Base-by-base conservation (phyloP, 2,888 invertebrate genomes). In the Escarpia spicata region DNA sequence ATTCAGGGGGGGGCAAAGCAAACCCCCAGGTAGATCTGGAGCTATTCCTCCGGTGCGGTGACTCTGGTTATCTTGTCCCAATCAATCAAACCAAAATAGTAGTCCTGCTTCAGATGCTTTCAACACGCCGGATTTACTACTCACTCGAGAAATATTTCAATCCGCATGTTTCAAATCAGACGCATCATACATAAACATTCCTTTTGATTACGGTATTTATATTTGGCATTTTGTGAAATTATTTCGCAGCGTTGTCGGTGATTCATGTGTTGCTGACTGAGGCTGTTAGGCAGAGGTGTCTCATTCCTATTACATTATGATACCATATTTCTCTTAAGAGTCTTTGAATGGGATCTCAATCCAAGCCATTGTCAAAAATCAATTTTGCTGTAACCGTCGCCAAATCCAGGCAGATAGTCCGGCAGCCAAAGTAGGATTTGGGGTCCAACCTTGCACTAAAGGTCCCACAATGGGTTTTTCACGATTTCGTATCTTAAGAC, bases 61-160 rank as follows among this genome's bases (percentile, higher is more conserved):
- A 26, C 75, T 75, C 75, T 26, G 75, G 75, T 75, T 26, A 75
- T 26, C 75, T 75, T 26, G 4, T 75, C 52, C 75, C 75, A 75
- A 75, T 75, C 75, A 75, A 75, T 75, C 75, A 75, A 26, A 75
- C 75, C 26, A 75, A 75, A 75, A 75, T 75, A 75, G 75, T 75
- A 75, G 75, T 6, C 2, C 75, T n/a, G 75, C 19, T 6, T 6
- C 75, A 6, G 75, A 75, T 26, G 19, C 75, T 75, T 75, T 26
- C 75, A 75, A 75, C 75, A 75, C 6, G n/a, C 26, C 75, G 75
- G 75, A 75, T 75, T 75, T 75, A 75, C 75, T 75, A 26, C 75
- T 75, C 75, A 26, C 26, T 75, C 75, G 75, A 75, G 75, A 75
- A 75, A 75, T 19, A 75, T 75, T 75, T 75, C 75, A n/a, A 75